Percentiles rank a stretch among this genome's conserved stretches.
Conservation (phyloP, 2,888 invertebrate species). For the Dasypogon diadema region DNA sequence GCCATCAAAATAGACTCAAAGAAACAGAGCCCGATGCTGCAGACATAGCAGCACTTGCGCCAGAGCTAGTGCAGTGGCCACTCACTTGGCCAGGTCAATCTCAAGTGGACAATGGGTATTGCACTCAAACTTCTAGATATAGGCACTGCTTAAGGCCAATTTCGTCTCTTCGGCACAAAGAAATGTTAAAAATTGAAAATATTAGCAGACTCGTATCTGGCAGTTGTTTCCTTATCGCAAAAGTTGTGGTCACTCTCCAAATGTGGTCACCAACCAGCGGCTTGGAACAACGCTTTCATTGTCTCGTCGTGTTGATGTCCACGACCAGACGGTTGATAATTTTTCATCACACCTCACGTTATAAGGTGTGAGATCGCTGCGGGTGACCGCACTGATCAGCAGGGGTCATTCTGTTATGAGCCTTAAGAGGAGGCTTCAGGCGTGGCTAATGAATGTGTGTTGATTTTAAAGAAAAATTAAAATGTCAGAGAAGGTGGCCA, state of each 20-base stretch:
- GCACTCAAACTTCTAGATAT: constrained; percentile 1
- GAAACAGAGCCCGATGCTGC: background rate
- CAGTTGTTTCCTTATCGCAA: constrained; percentile 31
- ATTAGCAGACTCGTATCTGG: constrained; percentile 30
- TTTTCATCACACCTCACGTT: constrained; percentile 35
- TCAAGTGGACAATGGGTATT: background rate
- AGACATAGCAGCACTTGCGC: constrained; percentile 7
- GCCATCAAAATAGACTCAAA: constrained; percentile 54
- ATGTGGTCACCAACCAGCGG: constrained; percentile 25
- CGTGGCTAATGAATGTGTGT: constrained; percentile 44
- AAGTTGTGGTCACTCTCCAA: constrained; percentile 36
- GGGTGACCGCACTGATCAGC: constrained; percentile 41
- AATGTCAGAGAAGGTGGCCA: background rate
- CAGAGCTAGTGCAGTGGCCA: background rate
- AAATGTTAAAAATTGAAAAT: constrained; percentile 19
- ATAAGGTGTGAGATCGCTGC: constrained; percentile 36
- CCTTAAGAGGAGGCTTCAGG: constrained; percentile 24
- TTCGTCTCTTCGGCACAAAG: background rate
- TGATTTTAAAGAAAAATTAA: constrained; percentile 23
- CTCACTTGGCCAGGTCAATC: background rate
- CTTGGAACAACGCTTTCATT: constrained; percentile 38
- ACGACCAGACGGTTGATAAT: constrained; percentile 20
- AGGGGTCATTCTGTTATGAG: constrained; percentile 38
- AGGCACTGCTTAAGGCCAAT: constrained; percentile 1
- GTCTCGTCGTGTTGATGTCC: constrained; percentile 41